Evolutionary conservation across 1,140 invertebrate genomes (phyloP).

Genomic region (Coenobita brevimanus): DNA sequence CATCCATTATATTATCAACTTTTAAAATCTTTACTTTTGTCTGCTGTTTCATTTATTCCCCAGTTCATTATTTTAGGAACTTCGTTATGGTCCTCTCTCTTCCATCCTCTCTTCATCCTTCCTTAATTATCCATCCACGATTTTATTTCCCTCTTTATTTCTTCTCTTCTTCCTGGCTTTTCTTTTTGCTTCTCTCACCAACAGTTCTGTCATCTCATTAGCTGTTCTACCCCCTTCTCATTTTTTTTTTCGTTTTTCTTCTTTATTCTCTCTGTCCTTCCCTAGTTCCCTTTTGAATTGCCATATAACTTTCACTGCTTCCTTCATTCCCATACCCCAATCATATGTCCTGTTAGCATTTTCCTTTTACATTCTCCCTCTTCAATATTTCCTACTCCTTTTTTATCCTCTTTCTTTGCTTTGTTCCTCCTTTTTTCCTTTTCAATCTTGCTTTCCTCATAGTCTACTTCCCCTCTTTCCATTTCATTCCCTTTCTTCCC

Average conservation of each 20-base stretch:
- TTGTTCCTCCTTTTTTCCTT: background rate
- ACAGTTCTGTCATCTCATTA: background rate
- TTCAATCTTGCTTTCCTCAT: background rate
- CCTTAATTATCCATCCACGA: background rate
- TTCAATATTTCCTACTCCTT: background rate
- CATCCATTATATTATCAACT: too few species aligned
- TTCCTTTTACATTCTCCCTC: background rate
- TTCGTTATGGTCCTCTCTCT: too few species aligned
- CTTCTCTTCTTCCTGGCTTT: background rate
- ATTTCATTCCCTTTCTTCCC: too few species aligned
- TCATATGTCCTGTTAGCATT: background rate
- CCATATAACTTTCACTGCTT: too few species aligned
- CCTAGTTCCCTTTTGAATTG: too few species aligned
- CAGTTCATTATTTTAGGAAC: too few species aligned
- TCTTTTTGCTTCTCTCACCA: background rate
- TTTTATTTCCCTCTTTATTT: background rate
- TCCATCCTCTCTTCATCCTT: background rate
- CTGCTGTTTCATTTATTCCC: too few species aligned
- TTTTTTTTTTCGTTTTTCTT: too few species aligned
- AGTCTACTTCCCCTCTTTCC: too few species aligned
- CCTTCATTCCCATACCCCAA: background rate
- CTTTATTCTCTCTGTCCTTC: too few species aligned
- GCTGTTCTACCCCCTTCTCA: background rate
- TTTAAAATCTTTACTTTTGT: too few species aligned
- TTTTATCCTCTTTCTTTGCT: background rate